Percentiles rank a stretch among this genome's conserved stretches.
Evolutionary conservation across 2,797 vertebrate species (phyloP).

Genomic region (Cryptoprocta ferox): DNA sequence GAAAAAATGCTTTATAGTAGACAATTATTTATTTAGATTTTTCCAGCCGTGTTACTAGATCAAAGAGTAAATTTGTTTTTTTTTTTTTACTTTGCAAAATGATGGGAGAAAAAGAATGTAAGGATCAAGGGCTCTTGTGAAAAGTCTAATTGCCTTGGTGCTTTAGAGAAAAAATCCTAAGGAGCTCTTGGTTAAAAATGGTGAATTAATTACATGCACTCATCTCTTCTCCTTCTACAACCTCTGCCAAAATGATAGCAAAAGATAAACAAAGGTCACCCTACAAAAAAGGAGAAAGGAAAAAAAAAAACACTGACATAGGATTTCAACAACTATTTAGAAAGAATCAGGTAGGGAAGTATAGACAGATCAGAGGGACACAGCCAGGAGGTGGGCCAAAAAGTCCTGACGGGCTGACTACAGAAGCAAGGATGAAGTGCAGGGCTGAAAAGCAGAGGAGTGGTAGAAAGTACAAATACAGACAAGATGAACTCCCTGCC

Average conservation of each 20-base stretch:
- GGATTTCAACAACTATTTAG: neutral
- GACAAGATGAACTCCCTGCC: neutral
- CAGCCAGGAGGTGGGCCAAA: neutral
- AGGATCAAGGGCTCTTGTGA: conserved; percentile 26
- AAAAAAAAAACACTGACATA: neutral
- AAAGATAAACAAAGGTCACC: neutral
- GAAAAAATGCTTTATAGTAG: neutral
- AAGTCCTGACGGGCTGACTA: neutral
- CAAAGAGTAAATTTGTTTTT: conserved; percentile 44
- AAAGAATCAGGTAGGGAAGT: neutral
- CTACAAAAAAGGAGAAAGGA: neutral
- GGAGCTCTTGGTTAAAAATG: conserved; percentile 5
- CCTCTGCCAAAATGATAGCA: conserved; percentile 9
- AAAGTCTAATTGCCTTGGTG: conserved; percentile 22
- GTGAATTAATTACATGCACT: neutral
- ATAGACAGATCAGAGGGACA: neutral
- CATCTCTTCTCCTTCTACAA: neutral
- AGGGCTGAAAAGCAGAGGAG: neutral
- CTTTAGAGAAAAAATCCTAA: neutral
- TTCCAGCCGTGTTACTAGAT: conserved; percentile 7
- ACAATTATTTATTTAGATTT: conserved; percentile 52
- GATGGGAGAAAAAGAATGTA: neutral
- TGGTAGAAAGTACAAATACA: neutral
- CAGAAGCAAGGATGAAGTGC: neutral
- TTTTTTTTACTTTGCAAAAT: conserved; percentile 47